Base-by-base conservation (phyloP, 2,113 vertebrate species). In the Cyphomyrus plagiostoma region DNA sequence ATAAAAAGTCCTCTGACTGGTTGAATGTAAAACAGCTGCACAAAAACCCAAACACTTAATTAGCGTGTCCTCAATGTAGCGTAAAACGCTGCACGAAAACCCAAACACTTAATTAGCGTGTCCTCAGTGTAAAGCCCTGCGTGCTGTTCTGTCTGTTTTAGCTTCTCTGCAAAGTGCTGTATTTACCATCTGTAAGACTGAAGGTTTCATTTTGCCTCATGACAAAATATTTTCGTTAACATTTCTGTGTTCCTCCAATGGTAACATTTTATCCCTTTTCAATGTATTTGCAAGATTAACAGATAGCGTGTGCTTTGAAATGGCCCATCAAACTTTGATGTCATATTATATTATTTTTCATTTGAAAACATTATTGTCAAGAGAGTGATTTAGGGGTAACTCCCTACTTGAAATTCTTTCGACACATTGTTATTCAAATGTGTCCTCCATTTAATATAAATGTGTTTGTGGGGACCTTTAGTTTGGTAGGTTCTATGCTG, bases 261-360 rank as follows among this genome's bases (percentile, higher is more conserved):
- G 89, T 89, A 89, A 85, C 86, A 91, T 89, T 90, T 89, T 39
- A 56, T 91, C 86, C 87, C 86, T 9, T 50, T 66, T 91, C 89
- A 89, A 89, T 87, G 89, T 56, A 74, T 82, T 53, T 19, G 35
- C 15, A 13, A 53, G 26, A 77, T 74, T 45, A 42, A 8, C 15
- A 5, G 19, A 8, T 10, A 46, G 6, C 10, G 3, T 87, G n/a
- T 21, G 21, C 50, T 87, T 87, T 53, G 17, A 56, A 87, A 56
- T 53, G 7, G 8, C 2, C 85, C 30, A 39, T 53, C 1, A 9
- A 17, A 15, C 49, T 30, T 9, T 87, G 4, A 50, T 56, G 46
- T 56, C 10, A 66, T 66, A 19, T 3, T 30, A 87, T 35, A 19
- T 87, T 53, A 52, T 53, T 35, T 17, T 53, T 39, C 35, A 87